Conservation (phyloP, 2,113 vertebrate species). For the Clinocottus analis region DNA sequence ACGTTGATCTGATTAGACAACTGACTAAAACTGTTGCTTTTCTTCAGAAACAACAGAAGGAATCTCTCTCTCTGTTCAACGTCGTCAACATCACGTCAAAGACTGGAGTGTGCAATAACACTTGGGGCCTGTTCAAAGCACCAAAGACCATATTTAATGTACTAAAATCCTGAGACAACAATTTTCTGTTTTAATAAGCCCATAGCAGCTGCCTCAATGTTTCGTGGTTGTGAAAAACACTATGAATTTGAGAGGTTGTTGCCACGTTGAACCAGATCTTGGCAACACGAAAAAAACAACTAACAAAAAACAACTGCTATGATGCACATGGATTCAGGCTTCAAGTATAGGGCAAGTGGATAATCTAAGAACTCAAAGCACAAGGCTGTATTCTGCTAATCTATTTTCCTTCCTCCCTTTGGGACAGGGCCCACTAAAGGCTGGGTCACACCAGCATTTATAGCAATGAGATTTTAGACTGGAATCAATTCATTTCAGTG, state of each 20-base stretch:
- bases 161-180: slow-evolving; percentile 10
- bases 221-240: slow-evolving; percentile 22
- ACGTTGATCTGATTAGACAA: background rate
- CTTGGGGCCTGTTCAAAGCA: slow-evolving; percentile 37
- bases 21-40: background rate
- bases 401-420: no score
- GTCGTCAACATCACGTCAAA: background rate
- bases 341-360: background rate
- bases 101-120: background rate
- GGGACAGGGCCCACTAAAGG: background rate
- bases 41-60: background rate
- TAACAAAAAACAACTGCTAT: no score
- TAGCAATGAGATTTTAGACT: background rate
- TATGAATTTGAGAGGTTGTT: background rate
- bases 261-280: background rate
- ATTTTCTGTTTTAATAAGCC: slow-evolving; percentile 9
- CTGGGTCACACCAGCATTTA: background rate
- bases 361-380: background rate
- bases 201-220: slow-evolving; percentile 7
- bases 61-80: background rate
- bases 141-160: slow-evolving; percentile 27
- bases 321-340: background rate
- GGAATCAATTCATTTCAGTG: background rate
- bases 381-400: background rate
- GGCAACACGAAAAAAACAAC: background rate